phyloP scores from a whole-genome alignment of 2,797 vertebrate genomes.

The Remorina albescens region DNA sequence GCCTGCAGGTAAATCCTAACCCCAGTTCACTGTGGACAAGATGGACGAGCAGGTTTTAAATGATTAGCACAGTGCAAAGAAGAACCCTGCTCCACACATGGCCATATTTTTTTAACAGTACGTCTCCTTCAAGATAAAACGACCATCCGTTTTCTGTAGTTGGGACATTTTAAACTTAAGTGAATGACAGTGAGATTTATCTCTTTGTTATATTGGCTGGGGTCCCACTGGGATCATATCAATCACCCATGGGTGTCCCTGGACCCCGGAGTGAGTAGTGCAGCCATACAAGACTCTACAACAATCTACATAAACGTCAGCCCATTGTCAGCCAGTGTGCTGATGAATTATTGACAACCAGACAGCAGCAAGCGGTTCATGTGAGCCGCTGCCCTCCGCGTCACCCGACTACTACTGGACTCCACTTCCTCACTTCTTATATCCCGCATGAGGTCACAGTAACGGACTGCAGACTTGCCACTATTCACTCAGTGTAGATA shows the following conservation, averaged over 20 bases:
- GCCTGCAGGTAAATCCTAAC: conserved; percentile 63
- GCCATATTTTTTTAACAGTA: background rate
- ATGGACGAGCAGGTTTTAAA: conserved; percentile 56
- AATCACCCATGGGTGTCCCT: conserved; percentile 15
- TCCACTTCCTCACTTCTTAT: conserved; percentile 35
- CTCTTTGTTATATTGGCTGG: background rate
- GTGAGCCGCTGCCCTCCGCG: conserved; percentile 64
- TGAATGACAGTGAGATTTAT: background rate
- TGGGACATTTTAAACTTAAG: too few relatives aligned
- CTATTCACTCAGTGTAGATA: background rate
- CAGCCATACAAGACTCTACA: conserved; percentile 20
- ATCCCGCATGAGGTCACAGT: conserved; percentile 23
- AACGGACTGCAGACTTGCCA: conserved; percentile 1
- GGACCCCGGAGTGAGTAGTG: conserved; percentile 16
- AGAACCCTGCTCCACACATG: conserved; percentile 31
- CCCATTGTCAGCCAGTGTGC: conserved; percentile 31
- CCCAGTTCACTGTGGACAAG: conserved; percentile 28
- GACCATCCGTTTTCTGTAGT: too few relatives aligned
- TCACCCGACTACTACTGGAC: conserved; percentile 60
- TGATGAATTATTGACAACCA: conserved; percentile 74
- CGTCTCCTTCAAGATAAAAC: conserved; percentile 31
- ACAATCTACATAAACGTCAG: conserved; percentile 29
- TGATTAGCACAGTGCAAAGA: conserved; percentile 55
- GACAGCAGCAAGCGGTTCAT: conserved; percentile 65
- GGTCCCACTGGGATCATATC: conserved; percentile 3